A percentile compares a stretch with the other conserved stretches of the same genome.
Conservation (phyloP, 2,888 invertebrate species). For the Tricholauxania praeusta region DNA sequence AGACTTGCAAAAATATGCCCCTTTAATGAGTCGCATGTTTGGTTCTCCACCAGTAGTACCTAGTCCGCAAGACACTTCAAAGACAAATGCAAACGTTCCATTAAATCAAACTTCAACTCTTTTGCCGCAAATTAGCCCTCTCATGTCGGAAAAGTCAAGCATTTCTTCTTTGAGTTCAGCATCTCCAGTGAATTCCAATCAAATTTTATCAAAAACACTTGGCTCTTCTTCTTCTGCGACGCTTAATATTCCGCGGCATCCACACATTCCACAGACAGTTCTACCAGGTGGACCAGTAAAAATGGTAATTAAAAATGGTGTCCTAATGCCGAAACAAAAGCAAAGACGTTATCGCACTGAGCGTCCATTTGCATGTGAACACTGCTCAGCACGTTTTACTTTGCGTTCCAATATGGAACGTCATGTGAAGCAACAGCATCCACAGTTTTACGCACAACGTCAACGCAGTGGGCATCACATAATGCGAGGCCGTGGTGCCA, state of each 20-base stretch:
- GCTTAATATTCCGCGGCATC: conserved; percentile 47
- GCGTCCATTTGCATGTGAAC: conserved; percentile 89
- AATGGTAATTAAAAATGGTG: conserved; percentile 91
- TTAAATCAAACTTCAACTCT: conserved; percentile 35
- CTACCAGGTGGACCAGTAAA: conserved; percentile 73
- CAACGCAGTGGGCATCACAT: conserved; percentile 73
- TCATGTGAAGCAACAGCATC: conserved; percentile 94
- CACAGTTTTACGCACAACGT: conserved; percentile 87
- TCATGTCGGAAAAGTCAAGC: conserved; percentile 48
- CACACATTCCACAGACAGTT: conserved; percentile 50
- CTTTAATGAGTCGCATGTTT: conserved; percentile 67
- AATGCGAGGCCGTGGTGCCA: conserved; percentile 63
- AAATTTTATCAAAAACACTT: conserved; percentile 53
- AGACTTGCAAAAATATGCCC: conserved; percentile 73
- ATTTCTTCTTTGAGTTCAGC: conserved; percentile 44
- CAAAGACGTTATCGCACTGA: conserved; percentile 91
- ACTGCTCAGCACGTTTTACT: conserved; percentile 91
- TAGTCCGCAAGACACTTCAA: conserved; percentile 17
- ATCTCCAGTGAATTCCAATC: conserved; percentile 47
- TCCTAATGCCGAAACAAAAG: conserved; percentile 92
- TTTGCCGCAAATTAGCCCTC: conserved; percentile 48
- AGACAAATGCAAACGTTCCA: conserved; percentile 30
- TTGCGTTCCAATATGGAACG: conserved; percentile 95
- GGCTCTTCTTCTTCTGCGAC: conserved; percentile 39
- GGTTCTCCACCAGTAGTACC: conserved; percentile 37